Conservation (phyloP, 2,888 invertebrate genomes). For the Hyalella azteca region DNA sequence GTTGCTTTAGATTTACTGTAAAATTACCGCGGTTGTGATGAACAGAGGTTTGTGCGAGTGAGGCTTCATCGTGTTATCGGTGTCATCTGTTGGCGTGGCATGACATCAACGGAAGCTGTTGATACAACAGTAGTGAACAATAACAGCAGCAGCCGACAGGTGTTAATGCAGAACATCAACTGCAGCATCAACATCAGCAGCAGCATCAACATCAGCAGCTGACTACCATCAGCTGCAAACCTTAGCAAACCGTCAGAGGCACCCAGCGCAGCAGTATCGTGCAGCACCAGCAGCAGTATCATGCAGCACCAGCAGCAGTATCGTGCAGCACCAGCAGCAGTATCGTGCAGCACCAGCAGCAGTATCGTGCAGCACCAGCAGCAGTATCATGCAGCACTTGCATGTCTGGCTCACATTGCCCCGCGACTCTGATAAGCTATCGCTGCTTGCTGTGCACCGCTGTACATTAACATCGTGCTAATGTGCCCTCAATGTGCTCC, state of each 20-base stretch:
- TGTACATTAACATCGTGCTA: background rate
- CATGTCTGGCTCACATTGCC: background rate
- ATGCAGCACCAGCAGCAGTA: background rate
- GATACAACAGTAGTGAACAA: no score
- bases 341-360: background rate
- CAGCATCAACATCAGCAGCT: no score
- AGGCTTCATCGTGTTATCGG: no score
- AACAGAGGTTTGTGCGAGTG: no score
- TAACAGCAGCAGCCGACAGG: no score
- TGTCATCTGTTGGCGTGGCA: no score
- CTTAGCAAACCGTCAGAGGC: background rate
- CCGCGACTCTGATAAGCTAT: background rate
- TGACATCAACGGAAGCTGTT: no score
- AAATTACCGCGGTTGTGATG: no score
- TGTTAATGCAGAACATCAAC: no score
- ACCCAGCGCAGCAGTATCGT: background rate
- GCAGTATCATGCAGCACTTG: background rate
- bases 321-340: background rate
- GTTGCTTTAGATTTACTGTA: no score
- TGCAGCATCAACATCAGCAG: no score
- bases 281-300: background rate
- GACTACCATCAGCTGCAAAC: no score
- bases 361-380: background rate
- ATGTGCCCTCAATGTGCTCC: constrained; percentile 30
- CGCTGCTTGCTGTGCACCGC: background rate